Evolutionary conservation across 2,888 invertebrate genomes (phyloP), one percentile per base, ranked within the genome.

Genomic region (Leptopterna dolabrata): DNA sequence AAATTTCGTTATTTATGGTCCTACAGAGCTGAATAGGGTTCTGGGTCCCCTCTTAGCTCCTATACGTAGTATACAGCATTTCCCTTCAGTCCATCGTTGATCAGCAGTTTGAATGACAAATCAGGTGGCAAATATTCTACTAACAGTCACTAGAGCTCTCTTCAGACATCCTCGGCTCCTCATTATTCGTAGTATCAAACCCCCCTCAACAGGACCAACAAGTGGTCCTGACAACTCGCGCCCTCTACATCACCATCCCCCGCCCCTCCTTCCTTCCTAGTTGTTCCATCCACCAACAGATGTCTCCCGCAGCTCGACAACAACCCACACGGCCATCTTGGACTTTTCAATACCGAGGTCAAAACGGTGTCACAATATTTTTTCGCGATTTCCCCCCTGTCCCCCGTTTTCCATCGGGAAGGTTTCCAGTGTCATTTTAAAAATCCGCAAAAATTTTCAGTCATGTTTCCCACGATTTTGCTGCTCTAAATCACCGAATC

Each of bases 321-420:
- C 73, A 30, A 73, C n/a, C 11, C 55, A 14, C 41, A 41, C 81
- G 51, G 81, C 81, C 81, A 81, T 81, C 81, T 81, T 81, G 81
- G 41, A 81, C 24, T 81, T 81, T 81, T 81, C 81, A 81, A 51
- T 81, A 81, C 81, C 81, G 81, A 81, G 81, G 81, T 81, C 81
- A 81, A 81, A 81, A 81, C 81, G 27, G 81, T 51, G 81, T 51
- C 81, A 51, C 81, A 51, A 30, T 51, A 51, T 81, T 81, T 51
- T 51, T 81, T 36, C 81, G 30, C 73, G 81, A 47, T 55, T 55
- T 55, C 81, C 81, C 30, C 36, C 27, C 47, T 45, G 14, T 30
- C 47, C 51, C 30, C 51, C 51, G 51, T 24, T 55, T 36, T 29
- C 81, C 78, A 13, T n/a, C 51, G 30, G 47, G 29, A 81, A 27